These are phyloP conservation scores for Gambusia holbrooki DNA, from an alignment of 2,113 vertebrate species.

Conservation along the genomic window DNA sequence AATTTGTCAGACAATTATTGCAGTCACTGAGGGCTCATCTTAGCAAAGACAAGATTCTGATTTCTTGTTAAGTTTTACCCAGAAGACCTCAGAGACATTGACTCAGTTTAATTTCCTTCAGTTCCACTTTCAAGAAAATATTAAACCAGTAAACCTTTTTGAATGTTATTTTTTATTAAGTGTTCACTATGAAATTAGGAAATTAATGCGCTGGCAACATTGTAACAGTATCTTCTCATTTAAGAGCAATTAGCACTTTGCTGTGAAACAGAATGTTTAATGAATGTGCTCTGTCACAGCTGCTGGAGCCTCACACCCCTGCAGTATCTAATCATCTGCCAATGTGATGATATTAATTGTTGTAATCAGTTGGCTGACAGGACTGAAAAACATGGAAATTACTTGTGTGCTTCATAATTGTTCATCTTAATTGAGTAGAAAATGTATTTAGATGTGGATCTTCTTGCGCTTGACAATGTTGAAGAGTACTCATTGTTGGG, in stretches of 20 bases:
- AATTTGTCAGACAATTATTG: neutral
- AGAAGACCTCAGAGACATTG: neutral
- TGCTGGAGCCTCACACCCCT: constrained; percentile 8
- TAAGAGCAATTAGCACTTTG: constrained; percentile 20
- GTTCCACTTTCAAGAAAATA: neutral
- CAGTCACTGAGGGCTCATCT: neutral
- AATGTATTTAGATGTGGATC: constrained; percentile 24
- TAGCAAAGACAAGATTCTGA: too few relatives aligned
- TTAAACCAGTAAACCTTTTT: neutral
- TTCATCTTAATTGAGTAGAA: constrained; percentile 24
- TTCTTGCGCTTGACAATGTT: constrained; percentile 20
- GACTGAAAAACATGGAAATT: constrained; percentile 13
- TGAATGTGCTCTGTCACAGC: constrained; percentile 28
- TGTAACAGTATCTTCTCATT: constrained; percentile 33
- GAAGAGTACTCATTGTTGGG: neutral
- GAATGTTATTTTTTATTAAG: neutral
- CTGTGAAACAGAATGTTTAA: constrained; percentile 32
- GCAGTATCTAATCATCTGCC: constrained; percentile 6
- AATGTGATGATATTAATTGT: constrained; percentile 43
- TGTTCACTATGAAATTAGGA: neutral
- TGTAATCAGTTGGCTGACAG: constrained; percentile 45
- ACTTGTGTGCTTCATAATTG: constrained; percentile 31
- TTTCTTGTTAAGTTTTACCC: too few relatives aligned
- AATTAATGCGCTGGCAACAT: neutral
- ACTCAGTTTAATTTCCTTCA: neutral